These are phyloP conservation scores for Apodemia duryi DNA, from an alignment of 2,888 invertebrate species.

Conservation along the genomic window DNA sequence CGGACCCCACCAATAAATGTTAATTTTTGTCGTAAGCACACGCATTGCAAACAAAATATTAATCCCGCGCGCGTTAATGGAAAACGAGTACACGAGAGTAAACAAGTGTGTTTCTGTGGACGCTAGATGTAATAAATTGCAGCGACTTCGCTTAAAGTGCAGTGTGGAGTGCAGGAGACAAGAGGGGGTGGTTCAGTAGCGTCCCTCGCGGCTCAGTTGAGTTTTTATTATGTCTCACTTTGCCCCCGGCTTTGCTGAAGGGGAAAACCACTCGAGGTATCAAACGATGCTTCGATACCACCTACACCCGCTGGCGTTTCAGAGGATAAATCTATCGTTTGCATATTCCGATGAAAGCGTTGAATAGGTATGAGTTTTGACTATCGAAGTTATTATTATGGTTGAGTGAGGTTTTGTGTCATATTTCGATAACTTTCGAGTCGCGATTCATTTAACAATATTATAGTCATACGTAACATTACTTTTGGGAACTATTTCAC, in stretches of 20 bases:
- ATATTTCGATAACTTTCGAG: too few relatives aligned
- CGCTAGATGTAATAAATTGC: slow-evolving; percentile 63
- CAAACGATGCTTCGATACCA: slow-evolving; percentile 37
- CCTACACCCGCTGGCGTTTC: slow-evolving; percentile 36
- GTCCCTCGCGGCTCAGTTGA: slow-evolving; percentile 44
- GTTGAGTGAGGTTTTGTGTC: not conserved
- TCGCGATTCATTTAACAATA: too few relatives aligned
- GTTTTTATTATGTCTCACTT: slow-evolving; percentile 59
- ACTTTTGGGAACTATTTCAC: too few relatives aligned
- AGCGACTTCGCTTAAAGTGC: slow-evolving; percentile 48
- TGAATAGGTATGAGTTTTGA: slow-evolving; percentile 2
- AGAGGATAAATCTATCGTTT: slow-evolving; percentile 41
- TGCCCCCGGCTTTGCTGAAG: slow-evolving; percentile 49
- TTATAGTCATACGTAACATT: too few relatives aligned
- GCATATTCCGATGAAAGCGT: slow-evolving; percentile 29
- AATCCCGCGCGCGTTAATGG: slow-evolving; percentile 73
- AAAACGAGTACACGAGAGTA: slow-evolving; percentile 57
- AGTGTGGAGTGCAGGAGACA: slow-evolving; percentile 32
- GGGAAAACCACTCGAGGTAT: slow-evolving; percentile 53
- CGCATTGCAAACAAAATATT: slow-evolving; percentile 76
- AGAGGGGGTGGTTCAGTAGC: slow-evolving; percentile 34
- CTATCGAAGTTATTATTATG: not conserved
- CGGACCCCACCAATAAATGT: slow-evolving; percentile 76
- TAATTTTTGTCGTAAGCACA: slow-evolving; percentile 74
- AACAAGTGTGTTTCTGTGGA: slow-evolving; percentile 58